Base-by-base conservation (phyloP, 2,113 vertebrate genomes). In the Engraulis encrasicolus region DNA sequence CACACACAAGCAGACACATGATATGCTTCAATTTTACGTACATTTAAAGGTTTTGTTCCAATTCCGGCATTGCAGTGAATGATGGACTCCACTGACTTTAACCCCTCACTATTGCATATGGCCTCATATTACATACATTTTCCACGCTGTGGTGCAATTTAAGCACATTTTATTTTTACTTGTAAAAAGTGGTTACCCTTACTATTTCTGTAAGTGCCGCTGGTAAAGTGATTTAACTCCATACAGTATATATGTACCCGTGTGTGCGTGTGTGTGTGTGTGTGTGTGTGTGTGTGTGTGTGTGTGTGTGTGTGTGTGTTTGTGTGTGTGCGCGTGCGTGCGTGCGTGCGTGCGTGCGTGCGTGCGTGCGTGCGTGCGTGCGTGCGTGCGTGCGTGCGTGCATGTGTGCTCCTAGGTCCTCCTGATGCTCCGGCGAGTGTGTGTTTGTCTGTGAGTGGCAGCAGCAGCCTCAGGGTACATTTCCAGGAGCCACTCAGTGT, bases 61-160 rank as follows among this genome's bases (percentile, higher is more conserved):
- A n/a, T 98, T 97, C 86, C 95, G 97, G 89, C 97, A 97, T 15
- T 96, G 97, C 48, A 93, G 97, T 98, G 92, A 96, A 96, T 45
- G 40, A 9, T 45, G 40, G 40, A 45, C 40, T 45, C 9, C 3
- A 45, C 40, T 5, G 40, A 45, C 40, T 5, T 45, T 45, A 45
- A 3, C 40, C 40, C 40, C 9, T 5, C 40, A 45, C 40, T 9
- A 5, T 5, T 9, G 3, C 9, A 5, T 45, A 45, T 45, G 40
- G 4, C 9, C 3, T 45, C 40, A 45, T 9, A 45, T 45, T 45
- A 9, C n/a, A n/a, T n/a, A n/a, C n/a, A n/a, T n/a, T n/a, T n/a
- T 9, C 40, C 40, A 45, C 40, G 40, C 9, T 45, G 9, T 45
- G 40, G 4, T 45, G 40, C 40, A 45, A 9, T 45, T 45, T 45